Percentiles rank a stretch among this genome's conserved stretches.
phyloP scores from a whole-genome alignment of 2,797 vertebrate species.

The Aldrovandia affinis region DNA sequence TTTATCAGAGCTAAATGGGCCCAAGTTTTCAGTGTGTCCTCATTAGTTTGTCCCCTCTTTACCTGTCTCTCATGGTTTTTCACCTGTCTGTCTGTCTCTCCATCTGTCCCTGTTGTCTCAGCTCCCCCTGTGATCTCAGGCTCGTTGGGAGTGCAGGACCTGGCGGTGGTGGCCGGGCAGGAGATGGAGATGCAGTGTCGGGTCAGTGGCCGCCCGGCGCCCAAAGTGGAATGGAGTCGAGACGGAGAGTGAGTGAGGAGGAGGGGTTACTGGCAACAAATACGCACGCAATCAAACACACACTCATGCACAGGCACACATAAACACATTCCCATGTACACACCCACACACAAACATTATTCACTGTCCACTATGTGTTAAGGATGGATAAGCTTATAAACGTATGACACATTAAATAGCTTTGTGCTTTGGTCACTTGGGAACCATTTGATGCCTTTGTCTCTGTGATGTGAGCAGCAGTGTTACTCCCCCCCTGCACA shows the following conservation, averaged over 20 bases:
- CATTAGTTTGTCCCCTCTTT: background rate
- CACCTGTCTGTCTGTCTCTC: background rate
- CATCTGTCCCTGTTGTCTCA: conserved; percentile 46
- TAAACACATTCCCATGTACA: background rate
- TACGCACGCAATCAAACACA: background rate
- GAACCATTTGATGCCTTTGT: background rate
- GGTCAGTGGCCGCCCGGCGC: conserved; percentile 74
- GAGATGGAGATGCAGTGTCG: conserved; percentile 78
- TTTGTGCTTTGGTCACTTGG: background rate
- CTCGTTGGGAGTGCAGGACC: conserved; percentile 72
- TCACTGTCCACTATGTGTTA: background rate
- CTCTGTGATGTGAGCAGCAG: background rate
- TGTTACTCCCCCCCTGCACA: conserved; percentile 40
- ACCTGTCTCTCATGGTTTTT: background rate
- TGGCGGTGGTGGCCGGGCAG: conserved; percentile 71
- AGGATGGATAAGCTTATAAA: background rate
- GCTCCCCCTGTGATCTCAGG: conserved; percentile 82
- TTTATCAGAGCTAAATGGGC: background rate
- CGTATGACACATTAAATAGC: background rate
- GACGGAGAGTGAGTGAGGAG: conserved; percentile 80
- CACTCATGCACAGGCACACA: background rate
- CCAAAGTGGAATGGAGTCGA: conserved; percentile 85
- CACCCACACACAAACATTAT: background rate
- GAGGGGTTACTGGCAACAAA: background rate
- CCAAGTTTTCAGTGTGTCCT: conserved; percentile 9